Evolutionary conservation across 2,888 invertebrate species (phyloP), one percentile per base, ranked within the genome.

Genomic region (Leucania comma): DNA sequence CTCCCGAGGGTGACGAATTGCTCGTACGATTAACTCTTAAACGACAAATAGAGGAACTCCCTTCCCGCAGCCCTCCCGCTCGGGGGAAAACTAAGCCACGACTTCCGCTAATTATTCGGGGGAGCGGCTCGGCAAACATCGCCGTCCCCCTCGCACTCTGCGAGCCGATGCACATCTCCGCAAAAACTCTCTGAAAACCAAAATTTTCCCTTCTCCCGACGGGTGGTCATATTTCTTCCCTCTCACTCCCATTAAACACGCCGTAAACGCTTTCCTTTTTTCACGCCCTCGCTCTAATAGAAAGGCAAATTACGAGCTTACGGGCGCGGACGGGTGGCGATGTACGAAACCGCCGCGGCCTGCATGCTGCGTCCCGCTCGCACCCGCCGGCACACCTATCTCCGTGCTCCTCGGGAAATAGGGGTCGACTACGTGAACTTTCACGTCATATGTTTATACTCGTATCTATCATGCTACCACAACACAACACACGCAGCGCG

Each of bases 221-320:
- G 92, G 95, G 94, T 88, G 94, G 93, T 91, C 93, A 94, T 96
- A 96, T 96, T 95, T 96, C 95, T 95, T 96, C 96, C 95, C 95
- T 94, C 93, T 96, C 96, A 83, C 96, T 95, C 96, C 92, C 95
- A 95, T 95, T 95, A 96, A 96, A 94, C 95, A 95, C 94, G 86
- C 96, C 95, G 95, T 96, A 96, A 96, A 95, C 94, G 96, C 96
- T 96, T 96, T 96, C 96, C 95, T 95, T 96, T 96, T 96, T 96
- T 95, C 95, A 96, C 96, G 95, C 96, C 96, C 96, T 95, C 95
- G 91, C 93, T 95, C 94, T 96, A 96, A 96, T 96, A 96, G 96
- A 96, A 96, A 96, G 96, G 95, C 96, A 95, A 96, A 96, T 96
- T 95, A 96, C 95, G 95, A 95, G 95, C 95, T 96, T 96, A 95